These are phyloP conservation scores for Erebia aethiops DNA, from an alignment of 2,888 invertebrate genomes.

Conservation along the genomic window DNA sequence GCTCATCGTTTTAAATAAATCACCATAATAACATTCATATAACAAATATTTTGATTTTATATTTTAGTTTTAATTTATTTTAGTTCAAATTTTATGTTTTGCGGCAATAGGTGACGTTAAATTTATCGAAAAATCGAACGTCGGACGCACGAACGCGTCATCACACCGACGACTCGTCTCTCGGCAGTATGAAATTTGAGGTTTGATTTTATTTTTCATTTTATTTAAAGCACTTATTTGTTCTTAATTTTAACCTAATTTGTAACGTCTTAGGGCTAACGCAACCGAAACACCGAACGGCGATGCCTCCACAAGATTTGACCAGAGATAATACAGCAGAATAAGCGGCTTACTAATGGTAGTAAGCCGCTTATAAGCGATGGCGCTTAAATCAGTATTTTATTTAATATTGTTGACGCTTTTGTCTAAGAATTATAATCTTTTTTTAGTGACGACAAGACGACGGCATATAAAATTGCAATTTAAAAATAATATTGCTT, in stretches of 20 bases:
- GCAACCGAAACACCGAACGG: too few relatives aligned
- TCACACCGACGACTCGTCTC: conserved; percentile 87
- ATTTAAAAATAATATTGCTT: too few relatives aligned
- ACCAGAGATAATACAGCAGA: too few relatives aligned
- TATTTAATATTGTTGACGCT: too few relatives aligned
- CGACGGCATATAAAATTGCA: too few relatives aligned
- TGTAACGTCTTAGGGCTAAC: too few relatives aligned
- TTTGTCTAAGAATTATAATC: too few relatives aligned
- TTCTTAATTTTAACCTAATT: background rate
- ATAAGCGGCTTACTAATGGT: too few relatives aligned
- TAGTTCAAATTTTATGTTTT: conserved; percentile 39
- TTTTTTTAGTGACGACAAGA: too few relatives aligned
- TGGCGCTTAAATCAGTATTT: too few relatives aligned
- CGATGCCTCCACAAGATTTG: too few relatives aligned
- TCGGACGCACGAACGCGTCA: conserved; percentile 81
- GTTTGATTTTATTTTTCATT: conserved; percentile 62
- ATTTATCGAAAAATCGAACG: conserved; percentile 59
- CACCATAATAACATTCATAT: background rate
- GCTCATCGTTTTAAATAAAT: conserved; percentile 1
- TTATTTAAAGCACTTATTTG: conserved; percentile 36
- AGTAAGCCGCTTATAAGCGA: too few relatives aligned
- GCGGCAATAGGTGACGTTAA: conserved; percentile 66
- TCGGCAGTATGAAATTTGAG: conserved; percentile 88
- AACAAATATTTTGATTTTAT: conserved; percentile 17
- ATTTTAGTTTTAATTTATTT: conserved; percentile 19